phyloP scores from a whole-genome alignment of 2,888 invertebrate species.

The Chouioia cunea region DNA sequence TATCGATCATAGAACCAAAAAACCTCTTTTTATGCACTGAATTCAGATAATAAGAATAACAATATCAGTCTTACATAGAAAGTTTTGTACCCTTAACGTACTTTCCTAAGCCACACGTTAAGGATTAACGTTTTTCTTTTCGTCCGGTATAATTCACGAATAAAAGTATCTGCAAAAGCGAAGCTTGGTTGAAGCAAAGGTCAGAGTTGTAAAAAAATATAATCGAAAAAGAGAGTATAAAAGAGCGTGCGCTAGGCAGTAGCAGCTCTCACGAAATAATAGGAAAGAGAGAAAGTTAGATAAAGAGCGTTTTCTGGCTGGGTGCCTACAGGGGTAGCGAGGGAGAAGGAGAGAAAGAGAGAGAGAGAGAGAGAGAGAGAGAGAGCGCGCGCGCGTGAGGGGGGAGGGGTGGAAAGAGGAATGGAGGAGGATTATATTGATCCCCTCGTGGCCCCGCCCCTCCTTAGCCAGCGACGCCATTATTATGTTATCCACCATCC shows the following conservation, averaged over 20 bases:
- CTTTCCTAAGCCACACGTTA: no score
- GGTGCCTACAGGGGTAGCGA: not conserved
- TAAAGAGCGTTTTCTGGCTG: no score
- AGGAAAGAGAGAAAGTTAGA: conserved; percentile 30
- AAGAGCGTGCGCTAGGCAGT: not conserved
- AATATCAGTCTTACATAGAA: no score
- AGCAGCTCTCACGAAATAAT: not conserved
- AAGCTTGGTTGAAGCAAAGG: no score
- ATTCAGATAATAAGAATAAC: no score
- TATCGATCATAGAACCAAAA: no score
- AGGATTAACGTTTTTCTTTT: no score
- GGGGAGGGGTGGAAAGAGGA: conserved; percentile 50
- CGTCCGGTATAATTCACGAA: no score
- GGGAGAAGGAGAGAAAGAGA: conserved; percentile 6
- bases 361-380: conserved; percentile 45
- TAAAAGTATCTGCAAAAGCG: no score
- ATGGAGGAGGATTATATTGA: conserved; percentile 68
- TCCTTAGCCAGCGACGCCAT: conserved; percentile 67
- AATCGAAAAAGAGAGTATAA: conserved; percentile 7
- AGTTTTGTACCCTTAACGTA: no score
- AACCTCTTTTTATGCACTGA: no score
- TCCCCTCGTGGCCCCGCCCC: conserved; percentile 69
- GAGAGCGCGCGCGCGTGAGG: conserved; percentile 28
- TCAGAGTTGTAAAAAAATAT: not conserved
- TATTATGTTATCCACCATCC: conserved; percentile 69